A percentile compares a stretch with the other conserved stretches of the same genome.
These are phyloP conservation scores for Otus scops DNA, from an alignment of 2,797 vertebrate species.

Conservation along the genomic window DNA sequence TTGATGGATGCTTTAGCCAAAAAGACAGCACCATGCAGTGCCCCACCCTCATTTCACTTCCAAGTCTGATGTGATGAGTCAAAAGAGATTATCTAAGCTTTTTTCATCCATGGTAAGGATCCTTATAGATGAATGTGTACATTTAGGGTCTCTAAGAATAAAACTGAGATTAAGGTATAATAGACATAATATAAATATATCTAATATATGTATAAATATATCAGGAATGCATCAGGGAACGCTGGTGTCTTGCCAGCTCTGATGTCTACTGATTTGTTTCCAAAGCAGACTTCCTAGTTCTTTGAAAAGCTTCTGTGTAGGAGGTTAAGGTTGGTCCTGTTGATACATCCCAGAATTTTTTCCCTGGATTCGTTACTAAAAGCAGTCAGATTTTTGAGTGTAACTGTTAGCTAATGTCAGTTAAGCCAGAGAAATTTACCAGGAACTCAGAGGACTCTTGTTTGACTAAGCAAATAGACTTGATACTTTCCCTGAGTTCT, in stretches of 20 bases:
- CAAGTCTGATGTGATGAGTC: neutral
- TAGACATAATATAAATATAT: no score
- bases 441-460: neutral
- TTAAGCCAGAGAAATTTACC: neutral
- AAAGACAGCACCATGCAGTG: neutral
- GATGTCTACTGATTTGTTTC: neutral
- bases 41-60: neutral
- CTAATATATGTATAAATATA: no score
- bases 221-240: neutral
- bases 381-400: neutral
- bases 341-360: neutral
- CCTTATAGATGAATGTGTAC: neutral
- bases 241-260: neutral
- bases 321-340: neutral
- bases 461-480: neutral
- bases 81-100: neutral
- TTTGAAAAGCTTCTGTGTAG: neutral
- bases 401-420: neutral
- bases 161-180: neutral
- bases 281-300: neutral
- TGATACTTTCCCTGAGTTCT: neutral
- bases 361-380: neutral
- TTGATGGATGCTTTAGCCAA: neutral
- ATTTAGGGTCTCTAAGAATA: neutral
- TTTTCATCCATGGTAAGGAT: neutral